Base-by-base conservation (phyloP, 1,140 invertebrate species). In the Anthonomus grandis region DNA sequence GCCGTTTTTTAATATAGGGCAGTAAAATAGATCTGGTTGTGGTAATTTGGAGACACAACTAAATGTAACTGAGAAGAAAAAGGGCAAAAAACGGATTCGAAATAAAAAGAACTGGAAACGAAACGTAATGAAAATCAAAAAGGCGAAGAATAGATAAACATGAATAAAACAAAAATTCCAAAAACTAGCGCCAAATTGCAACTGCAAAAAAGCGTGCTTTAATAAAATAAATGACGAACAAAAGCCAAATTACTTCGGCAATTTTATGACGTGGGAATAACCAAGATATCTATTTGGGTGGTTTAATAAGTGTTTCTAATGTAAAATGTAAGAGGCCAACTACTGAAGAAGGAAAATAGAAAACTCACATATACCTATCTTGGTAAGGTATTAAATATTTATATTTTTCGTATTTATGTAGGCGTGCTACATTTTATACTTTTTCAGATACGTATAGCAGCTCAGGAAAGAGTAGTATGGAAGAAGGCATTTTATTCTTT, bases 71-170 rank as follows among this genome's bases (percentile, higher is more conserved):
- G 17, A 39, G 37, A 15, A 39, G 37, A 39, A 39, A 39, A 39
- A 39, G 15, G 37, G 37, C 17, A 39, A 39, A 39, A 39, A 39
- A 17, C 10, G 37, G 17, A 15, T 39, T 39, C 10, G 37, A 39
- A 39, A n/a, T 9, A 15, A 17, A 39, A 39, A 5, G 10, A n/a
- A 9, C 17, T 45, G 42, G 42, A 45, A 45, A 19, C 6, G 8
- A 19, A 45, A 45, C 23, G 42, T 45, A 24, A 45, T 19, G 6
- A 45, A 45, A 45, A 45, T 10, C 23, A 19, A 45, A 19, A 45
- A 24, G 42, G 42, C 42, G 5, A 45, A 15, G 42, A 19, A 12
- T 45, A 45, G 18, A 24, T 45, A 21, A 24, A 45, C 42, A 21
- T 15, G 42, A 6, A 5, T 4, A 24, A 19, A 9, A 45, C 9